A percentile compares a stretch with the other conserved stretches of the same genome.
These are phyloP conservation scores for Enteromius afrohamiltoni DNA, from an alignment of 2,797 vertebrate species.

Conservation along the genomic window DNA sequence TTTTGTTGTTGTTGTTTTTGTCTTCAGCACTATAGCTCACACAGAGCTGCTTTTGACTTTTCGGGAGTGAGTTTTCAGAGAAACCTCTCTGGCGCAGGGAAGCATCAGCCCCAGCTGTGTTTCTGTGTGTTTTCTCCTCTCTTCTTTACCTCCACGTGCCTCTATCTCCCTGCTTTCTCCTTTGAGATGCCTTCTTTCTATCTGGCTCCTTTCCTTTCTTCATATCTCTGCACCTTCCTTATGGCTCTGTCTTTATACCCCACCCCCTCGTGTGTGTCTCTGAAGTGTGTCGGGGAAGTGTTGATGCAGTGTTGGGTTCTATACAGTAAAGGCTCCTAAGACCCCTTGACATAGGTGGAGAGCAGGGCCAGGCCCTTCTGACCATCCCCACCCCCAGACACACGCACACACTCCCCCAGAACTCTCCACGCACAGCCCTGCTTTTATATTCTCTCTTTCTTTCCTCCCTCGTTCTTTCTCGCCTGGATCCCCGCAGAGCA, in stretches of 20 bases:
- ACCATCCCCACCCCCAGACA: conserved; percentile 56
- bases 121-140: conserved; percentile 44
- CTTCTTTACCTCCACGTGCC: conserved; percentile 44
- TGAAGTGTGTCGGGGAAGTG: conserved; percentile 46
- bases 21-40: conserved; percentile 42
- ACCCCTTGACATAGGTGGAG: conserved; percentile 77
- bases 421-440: conserved; percentile 60
- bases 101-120: conserved; percentile 56
- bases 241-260: conserved; percentile 28
- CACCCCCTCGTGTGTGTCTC: conserved; percentile 21
- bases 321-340: conserved; percentile 64
- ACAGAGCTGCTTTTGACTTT: conserved; percentile 52
- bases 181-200: conserved; percentile 47
- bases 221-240: conserved; percentile 47
- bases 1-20: conserved; percentile 14
- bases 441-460: conserved; percentile 71
- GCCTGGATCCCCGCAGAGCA: conserved; percentile 79
- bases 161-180: conserved; percentile 38
- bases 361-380: conserved; percentile 63
- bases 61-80: conserved; percentile 41
- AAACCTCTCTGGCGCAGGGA: conserved; percentile 50
- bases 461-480: conserved; percentile 57
- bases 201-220: conserved; percentile 31
- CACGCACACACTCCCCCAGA: conserved; percentile 47
- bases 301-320: conserved; percentile 63